phyloP scores from a whole-genome alignment of 2,888 invertebrate genomes.

The Molorchus minor region DNA sequence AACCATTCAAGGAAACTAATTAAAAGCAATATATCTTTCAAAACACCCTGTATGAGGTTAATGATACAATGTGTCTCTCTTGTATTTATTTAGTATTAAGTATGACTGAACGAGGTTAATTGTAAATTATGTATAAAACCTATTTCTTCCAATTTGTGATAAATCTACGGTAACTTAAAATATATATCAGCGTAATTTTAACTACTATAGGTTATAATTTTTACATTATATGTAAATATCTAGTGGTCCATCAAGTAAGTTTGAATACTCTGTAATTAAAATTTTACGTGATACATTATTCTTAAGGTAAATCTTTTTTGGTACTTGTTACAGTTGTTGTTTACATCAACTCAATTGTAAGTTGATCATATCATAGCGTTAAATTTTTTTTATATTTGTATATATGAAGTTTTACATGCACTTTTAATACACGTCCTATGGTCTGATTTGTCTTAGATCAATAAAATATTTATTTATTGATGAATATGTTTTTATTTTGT shows the following conservation, averaged over 20 bases:
- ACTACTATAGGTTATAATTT: background rate
- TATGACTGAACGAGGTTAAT: conserved; percentile 17
- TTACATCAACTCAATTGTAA: conserved; percentile 7
- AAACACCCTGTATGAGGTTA: too few species aligned
- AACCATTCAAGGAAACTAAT: too few species aligned
- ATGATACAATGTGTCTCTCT: conserved; percentile 21
- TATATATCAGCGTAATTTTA: conserved; percentile 14
- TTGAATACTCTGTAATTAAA: conserved; percentile 21
- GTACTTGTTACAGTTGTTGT: conserved; percentile 13
- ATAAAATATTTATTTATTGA: conserved; percentile 17
- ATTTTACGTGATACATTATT: conserved; percentile 21
- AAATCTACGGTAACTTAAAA: conserved; percentile 22
- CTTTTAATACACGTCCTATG: conserved; percentile 9
- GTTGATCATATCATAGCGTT: conserved; percentile 6
- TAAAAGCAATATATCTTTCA: too few species aligned
- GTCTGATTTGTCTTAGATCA: conserved; percentile 16
- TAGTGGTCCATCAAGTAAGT: conserved; percentile 6
- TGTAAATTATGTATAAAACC: conserved; percentile 21
- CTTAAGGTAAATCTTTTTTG: conserved; percentile 12
- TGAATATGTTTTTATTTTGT: background rate
- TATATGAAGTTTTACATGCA: conserved; percentile 15
- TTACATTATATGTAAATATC: conserved; percentile 17
- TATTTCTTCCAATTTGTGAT: conserved; percentile 39
- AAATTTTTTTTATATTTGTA: conserved; percentile 15
- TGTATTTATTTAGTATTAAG: conserved; percentile 20